A percentile compares a stretch with the other conserved stretches of the same genome.
Evolutionary conservation across 2,888 invertebrate genomes (phyloP).

Genomic region (Lepidochrysops patricia): DNA sequence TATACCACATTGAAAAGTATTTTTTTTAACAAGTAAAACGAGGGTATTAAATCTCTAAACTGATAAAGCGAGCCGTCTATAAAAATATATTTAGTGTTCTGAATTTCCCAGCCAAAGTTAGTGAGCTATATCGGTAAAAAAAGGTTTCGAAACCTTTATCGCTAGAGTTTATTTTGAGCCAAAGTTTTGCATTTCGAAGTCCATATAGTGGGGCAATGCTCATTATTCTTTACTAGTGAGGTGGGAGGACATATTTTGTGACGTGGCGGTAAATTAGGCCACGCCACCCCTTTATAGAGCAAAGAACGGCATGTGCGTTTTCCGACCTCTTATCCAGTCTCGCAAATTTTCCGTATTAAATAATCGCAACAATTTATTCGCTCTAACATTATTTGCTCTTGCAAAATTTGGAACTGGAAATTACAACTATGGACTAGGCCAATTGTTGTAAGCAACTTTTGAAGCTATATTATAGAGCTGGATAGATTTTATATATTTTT

Average conservation of each 20-base stretch:
- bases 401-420: too few relatives aligned
- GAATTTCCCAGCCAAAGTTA: too few relatives aligned
- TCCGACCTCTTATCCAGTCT: neutral
- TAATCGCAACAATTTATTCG: neutral
- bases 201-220: neutral
- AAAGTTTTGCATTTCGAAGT: neutral
- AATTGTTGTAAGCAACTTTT: too few relatives aligned
- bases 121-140: too few relatives aligned
- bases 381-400: neutral
- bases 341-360: neutral
- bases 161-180: neutral
- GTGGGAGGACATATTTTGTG: conserved; percentile 8
- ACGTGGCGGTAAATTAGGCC: conserved; percentile 8
- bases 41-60: too few relatives aligned
- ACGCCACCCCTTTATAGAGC: neutral
- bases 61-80: too few relatives aligned
- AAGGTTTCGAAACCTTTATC: neutral
- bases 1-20: too few relatives aligned
- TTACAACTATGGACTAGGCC: too few relatives aligned
- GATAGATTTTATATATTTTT: too few relatives aligned
- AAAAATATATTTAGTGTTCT: too few relatives aligned
- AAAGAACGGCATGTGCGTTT: neutral
- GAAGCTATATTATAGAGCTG: too few relatives aligned
- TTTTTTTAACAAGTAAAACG: too few relatives aligned
- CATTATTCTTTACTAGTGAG: conserved; percentile 5